Base-by-base conservation (phyloP, 2,113 vertebrate species). In the Myocastor coypus region DNA sequence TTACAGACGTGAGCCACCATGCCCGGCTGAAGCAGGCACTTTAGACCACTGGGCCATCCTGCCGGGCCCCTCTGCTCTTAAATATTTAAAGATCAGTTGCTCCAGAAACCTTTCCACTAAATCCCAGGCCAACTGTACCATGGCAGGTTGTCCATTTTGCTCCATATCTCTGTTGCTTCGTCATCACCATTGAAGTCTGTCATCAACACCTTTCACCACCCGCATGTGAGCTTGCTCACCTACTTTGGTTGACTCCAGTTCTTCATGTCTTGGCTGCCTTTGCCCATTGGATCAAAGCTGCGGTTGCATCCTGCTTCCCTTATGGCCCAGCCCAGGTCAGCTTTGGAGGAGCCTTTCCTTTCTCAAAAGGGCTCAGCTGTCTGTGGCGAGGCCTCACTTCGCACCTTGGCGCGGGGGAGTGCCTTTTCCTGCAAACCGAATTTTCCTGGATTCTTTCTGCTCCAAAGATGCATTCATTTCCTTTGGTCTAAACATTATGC, bases 101-200 rank as follows among this genome's bases (percentile, higher is more conserved):
- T 99, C 99, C 99, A 99, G 99, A 98, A 99, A 99, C 88, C 99
- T 98, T 98, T 99, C 99, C 99, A 99, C 99, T 89, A 99, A 98
- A 97, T 99, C 99, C 99, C 99, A 99, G 96, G 99, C 99, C 99
- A 97, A 99, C 99, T 92, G 99, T 99, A 89, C 99, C 99, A 96
- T 99, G 99, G 94, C 99, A 99, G 64, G 99, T 99, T 24, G 99
- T 99, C 99, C 99, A 99, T 99, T 99, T 19, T 57, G 55, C 5
- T 57, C 55, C 55, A 57, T 19, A 19, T 57, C 55, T 57, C 16
- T 57, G 19, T 57, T 57, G 55, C 16, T 57, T 57, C 17, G 5
- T 57, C 55, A 57, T 57, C 55, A 57, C 55, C 55, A 57, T 16
- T 57, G 55, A 57, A 57, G 55, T 57, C 55, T 57, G 16, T 57